Percentiles rank a stretch among this genome's conserved stretches.
These are phyloP conservation scores for Rhinichthys osculus DNA, from an alignment of 2,797 vertebrate genomes.

Conservation along the genomic window DNA sequence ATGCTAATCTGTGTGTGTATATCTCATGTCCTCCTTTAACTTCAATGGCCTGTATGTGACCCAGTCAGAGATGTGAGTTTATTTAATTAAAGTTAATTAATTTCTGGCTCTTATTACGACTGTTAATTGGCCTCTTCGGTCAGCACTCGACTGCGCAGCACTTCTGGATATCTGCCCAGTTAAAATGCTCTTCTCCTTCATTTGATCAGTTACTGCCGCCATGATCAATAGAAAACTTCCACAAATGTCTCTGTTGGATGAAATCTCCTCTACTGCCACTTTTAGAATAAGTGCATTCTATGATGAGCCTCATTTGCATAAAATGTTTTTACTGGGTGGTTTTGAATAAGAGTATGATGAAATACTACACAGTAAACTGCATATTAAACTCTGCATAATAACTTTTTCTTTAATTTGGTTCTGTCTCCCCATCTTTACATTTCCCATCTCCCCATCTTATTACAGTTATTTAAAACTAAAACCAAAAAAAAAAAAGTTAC, in stretches of 20 bases:
- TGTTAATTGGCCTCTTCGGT: not conserved
- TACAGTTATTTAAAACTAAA: no score
- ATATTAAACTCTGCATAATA: not conserved
- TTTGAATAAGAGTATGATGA: not conserved
- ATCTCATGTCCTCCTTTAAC: not conserved
- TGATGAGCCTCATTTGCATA: not conserved
- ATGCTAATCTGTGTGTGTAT: not conserved
- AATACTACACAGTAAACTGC: not conserved
- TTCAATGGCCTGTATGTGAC: not conserved
- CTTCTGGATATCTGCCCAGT: not conserved
- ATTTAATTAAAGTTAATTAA: not conserved
- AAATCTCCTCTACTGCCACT: not conserved
- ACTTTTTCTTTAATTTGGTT: no score
- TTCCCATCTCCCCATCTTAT: no score
- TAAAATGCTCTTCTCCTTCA: not conserved
- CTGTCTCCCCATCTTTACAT: not conserved
- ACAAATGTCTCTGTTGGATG: not conserved
- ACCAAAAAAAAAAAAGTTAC: no score
- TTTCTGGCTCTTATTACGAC: not conserved
- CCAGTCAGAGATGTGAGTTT: not conserved
- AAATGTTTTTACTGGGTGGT: not conserved
- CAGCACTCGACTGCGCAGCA: not conserved
- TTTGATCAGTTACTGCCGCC: not conserved
- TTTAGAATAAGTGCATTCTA: not conserved
- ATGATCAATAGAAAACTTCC: constrained; percentile 13